phyloP scores from a whole-genome alignment of 2,888 invertebrate genomes.

The Thymelicus lineola region DNA sequence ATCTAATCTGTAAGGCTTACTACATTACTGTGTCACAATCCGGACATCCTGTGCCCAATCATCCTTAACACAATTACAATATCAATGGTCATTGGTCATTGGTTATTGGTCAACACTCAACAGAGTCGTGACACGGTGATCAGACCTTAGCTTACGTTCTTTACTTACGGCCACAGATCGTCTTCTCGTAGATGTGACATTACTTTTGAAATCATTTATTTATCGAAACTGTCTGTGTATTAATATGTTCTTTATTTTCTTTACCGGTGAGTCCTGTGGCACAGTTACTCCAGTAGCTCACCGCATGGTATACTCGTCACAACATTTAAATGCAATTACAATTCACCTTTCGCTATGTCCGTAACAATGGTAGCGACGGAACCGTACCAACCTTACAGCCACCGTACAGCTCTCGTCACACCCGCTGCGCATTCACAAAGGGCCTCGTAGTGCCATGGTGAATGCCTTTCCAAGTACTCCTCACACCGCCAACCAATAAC shows the following conservation, averaged over 20 bases:
- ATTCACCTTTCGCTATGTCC: constrained; percentile 16
- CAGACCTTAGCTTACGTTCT: background rate
- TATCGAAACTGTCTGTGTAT: no score
- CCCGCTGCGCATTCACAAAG: constrained; percentile 13
- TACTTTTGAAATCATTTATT: background rate
- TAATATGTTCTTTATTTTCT: background rate
- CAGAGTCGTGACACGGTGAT: constrained; percentile 20
- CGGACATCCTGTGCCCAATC: constrained; percentile 45
- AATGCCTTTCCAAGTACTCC: constrained; percentile 20
- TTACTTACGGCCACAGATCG: background rate
- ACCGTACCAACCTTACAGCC: background rate
- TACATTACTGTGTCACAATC: constrained; percentile 28
- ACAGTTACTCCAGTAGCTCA: background rate
- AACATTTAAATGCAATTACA: constrained; percentile 15
- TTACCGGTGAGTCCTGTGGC: no score
- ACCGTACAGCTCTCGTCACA: constrained; percentile 7
- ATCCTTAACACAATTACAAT: constrained; percentile 10
- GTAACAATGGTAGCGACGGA: constrained; percentile 3
- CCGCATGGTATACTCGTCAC: background rate
- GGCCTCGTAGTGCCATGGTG: constrained; percentile 9
- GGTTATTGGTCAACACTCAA: no score
- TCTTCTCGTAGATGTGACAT: background rate
- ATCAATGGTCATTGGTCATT: constrained; percentile 10
- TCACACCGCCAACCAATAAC: background rate
- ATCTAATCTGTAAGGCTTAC: no score